Evolutionary conservation across 1,140 invertebrate genomes (phyloP), one percentile per base, ranked within the genome.

Genomic region (Calosoma granatense): DNA sequence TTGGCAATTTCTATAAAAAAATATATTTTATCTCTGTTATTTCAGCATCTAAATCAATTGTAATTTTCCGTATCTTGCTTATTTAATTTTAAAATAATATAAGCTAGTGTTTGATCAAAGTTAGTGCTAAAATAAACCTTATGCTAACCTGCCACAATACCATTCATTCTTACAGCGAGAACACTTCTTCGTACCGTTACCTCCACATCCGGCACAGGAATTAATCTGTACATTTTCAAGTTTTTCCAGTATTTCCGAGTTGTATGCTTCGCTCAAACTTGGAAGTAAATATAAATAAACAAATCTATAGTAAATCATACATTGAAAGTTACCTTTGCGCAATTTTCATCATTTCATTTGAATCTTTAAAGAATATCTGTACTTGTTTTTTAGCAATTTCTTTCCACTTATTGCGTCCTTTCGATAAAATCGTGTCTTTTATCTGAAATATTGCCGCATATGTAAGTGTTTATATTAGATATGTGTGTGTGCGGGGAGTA

Each of bases 101-200:
- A n/a, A n/a, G n/a, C n/a, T n/a, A n/a, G n/a, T n/a, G n/a, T n/a
- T n/a, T n/a, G n/a, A n/a, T n/a, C n/a, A n/a, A n/a, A n/a, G n/a
- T n/a, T n/a, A n/a, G n/a, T n/a, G n/a, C n/a, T n/a, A n/a, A n/a
- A n/a, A n/a, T n/a, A n/a, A n/a, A n/a, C n/a, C n/a, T n/a, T n/a
- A n/a, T n/a, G n/a, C n/a, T n/a, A n/a, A 77, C 75, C 75, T 75
- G 43, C 75, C 73, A 64, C 79, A 82, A 65, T 82, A 82, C 78
- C 78, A 81, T 54, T 74, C 72, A 3, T 68, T 75, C 65, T 79
- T 80, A 65, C 80, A 81, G 20, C 72, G 64, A 0, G 79, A 79
- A 62, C 79, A 82, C 58, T 78, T 73, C 64, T 80, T 78, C 55
- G 68, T 70, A 0, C 79, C 78, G 21, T 66, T 69, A 23, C 78